Percentiles rank a stretch among this genome's conserved stretches.
These are phyloP conservation scores for Synergus itoensis DNA, from an alignment of 2,888 invertebrate species.

Conservation along the genomic window DNA sequence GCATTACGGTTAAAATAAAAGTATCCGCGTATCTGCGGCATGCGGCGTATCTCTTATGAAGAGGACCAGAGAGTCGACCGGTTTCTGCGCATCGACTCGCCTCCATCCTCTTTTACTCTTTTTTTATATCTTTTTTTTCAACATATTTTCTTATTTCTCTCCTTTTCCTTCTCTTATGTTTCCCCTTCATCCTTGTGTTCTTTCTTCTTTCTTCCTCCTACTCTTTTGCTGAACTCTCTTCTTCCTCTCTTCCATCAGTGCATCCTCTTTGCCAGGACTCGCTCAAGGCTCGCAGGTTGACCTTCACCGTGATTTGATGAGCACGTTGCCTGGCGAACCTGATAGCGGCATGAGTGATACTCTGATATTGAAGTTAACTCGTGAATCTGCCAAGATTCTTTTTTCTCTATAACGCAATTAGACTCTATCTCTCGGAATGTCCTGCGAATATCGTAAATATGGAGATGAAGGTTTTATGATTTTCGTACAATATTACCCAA, in stretches of 20 bases:
- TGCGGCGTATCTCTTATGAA: slow-evolving; percentile 63
- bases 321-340: slow-evolving; percentile 43
- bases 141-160: slow-evolving; percentile 43
- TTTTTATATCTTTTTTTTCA: slow-evolving; percentile 13
- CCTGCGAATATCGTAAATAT: slow-evolving; percentile 15
- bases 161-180: slow-evolving; percentile 48
- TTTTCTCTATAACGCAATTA: neutral
- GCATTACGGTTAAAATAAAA: slow-evolving; percentile 72
- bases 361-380: slow-evolving; percentile 44
- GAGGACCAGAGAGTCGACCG: slow-evolving; percentile 63
- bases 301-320: slow-evolving; percentile 71
- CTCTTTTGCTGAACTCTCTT: slow-evolving; percentile 22
- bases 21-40: slow-evolving; percentile 71
- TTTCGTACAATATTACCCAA: slow-evolving; percentile 27
- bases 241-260: slow-evolving; percentile 42
- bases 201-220: slow-evolving; percentile 45
- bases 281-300: slow-evolving; percentile 53
- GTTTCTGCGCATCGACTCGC: slow-evolving; percentile 61
- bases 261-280: slow-evolving; percentile 45
- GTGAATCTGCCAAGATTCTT: neutral
- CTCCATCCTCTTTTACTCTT: slow-evolving; percentile 48
- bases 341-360: slow-evolving; percentile 47
- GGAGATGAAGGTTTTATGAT: slow-evolving; percentile 26
- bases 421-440: slow-evolving; percentile 13
- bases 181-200: slow-evolving; percentile 41